Base-by-base conservation (phyloP, 2,888 invertebrate species). In the Prosapia bicincta region DNA sequence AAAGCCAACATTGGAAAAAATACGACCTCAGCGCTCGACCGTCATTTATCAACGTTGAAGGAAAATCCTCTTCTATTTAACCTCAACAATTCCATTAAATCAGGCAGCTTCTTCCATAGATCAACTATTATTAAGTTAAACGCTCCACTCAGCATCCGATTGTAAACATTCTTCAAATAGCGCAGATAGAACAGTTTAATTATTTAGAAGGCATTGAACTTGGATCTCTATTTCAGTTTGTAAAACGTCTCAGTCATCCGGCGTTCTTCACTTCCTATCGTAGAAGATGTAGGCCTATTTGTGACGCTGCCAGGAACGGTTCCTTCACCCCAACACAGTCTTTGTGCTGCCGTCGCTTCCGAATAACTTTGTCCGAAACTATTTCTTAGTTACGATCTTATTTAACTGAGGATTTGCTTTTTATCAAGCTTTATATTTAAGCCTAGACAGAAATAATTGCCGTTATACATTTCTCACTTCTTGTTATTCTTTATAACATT, bases 91-190 rank as follows among this genome's bases (percentile, higher is more conserved):
- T 54, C 54, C 54, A 54, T 54, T 54, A 54, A 54, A 54, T 54
- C 54, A 54, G 54, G 20, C n/a, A 5, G 20, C 54, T 54, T 54
- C 20, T 6, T 10, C 54, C 1, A 54, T 54, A 54, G n/a, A 54
- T 54, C 54, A 54, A 54, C 54, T 54, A 38, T 38, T 54, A 54
- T 54, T 54, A 54, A n/a, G 54, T 54, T 54, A 54, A 54, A 54
- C 15, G 38, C 15, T 3, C 38, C 54, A 20, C 7, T 54, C 20
- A 9, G 54, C 13, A 5, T n/a, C 54, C 38, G 38, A 38, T 13
- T 38, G 54, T 54, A 13, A 20, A 20, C n/a, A 54, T 54, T 54
- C 54, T 54, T 54, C 54, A 54, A 20, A 54, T 54, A 54, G 54
- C 54, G 30, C 54, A 20, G 5, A 5, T 5, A n/a, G n/a, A 20